Evolutionary conservation across 35 echinoderm and acorn worm species (phyloP), one percentile per base, ranked within the genome.

Genomic region (Anneissia japonica): DNA sequence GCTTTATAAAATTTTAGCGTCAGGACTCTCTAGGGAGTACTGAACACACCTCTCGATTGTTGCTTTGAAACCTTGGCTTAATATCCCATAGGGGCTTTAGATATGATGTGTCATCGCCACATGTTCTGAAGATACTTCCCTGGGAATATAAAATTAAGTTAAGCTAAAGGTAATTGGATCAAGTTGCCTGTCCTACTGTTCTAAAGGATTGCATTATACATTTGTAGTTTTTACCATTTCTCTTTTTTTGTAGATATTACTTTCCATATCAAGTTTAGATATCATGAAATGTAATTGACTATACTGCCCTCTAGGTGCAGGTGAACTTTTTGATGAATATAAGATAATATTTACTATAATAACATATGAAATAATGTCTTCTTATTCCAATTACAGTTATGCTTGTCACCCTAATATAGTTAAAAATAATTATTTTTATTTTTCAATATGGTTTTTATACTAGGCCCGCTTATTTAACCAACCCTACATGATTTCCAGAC

Each of bases 381-480:
- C n/a, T n/a, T n/a, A n/a, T n/a, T n/a, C n/a, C n/a, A n/a, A n/a
- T n/a, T n/a, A n/a, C n/a, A n/a, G n/a, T n/a, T n/a, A n/a, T n/a
- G n/a, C 39, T 0, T 80, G 34, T 80, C 32, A 6, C 17, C 39
- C 35, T 80, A 21, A 14, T 26, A 28, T 34, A n/a, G n/a, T n/a
- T n/a, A n/a, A n/a, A n/a, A 39, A 38, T 23, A 31, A 26, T 38
- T 83, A 32, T 21, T 7, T 10, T 72, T 51, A 51, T 33, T 30
- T 39, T n/a, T n/a, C n/a, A n/a, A n/a, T n/a, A n/a, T n/a, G n/a
- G n/a, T n/a, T n/a, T 76, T 77, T 19, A 34, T n/a, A 46, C 72
- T 38, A 90, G 88, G 88, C 88, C 31, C 39, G 82, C 26, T 83
- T 90, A 81, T 90, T 90, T 34, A 90, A 41, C 73, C 88, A 90